A percentile compares a stretch with the other conserved stretches of the same genome.
Conservation (phyloP, 2,888 invertebrate genomes). For the Eretmocerus hayati region DNA sequence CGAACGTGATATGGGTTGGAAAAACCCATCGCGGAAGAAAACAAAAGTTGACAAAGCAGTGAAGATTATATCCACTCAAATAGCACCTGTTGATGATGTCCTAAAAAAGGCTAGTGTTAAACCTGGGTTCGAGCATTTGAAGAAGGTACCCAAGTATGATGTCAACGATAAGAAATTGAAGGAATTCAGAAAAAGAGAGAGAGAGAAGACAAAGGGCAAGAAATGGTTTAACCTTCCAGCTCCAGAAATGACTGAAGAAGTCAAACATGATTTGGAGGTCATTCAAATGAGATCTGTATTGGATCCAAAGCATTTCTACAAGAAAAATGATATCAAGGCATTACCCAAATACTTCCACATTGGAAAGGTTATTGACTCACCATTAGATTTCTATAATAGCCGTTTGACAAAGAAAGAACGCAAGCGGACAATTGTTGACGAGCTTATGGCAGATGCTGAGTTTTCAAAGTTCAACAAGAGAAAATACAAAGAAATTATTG, state of each 20-base stretch:
- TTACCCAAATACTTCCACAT: constrained; percentile 89
- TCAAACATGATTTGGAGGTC: constrained; percentile 79
- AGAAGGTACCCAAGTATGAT: constrained; percentile 54
- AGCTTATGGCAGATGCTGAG: constrained; percentile 82
- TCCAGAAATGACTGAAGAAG: constrained; percentile 81
- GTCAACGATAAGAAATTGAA: constrained; percentile 54
- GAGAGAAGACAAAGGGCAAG: constrained; percentile 74
- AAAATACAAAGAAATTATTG: constrained; percentile 71
- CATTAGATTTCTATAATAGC: constrained; percentile 80
- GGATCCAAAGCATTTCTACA: constrained; percentile 92
- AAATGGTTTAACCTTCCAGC: constrained; percentile 87
- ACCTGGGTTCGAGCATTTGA: constrained; percentile 61
- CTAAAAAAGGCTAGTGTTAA: constrained; percentile 58
- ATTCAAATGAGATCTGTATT: constrained; percentile 87
- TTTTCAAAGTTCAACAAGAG: constrained; percentile 75
- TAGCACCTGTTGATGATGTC: constrained; percentile 46
- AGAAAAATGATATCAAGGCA: constrained; percentile 79
- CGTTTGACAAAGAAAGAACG: constrained; percentile 79
- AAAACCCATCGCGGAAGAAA: constrained; percentile 39
- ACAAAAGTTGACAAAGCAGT: constrained; percentile 40
- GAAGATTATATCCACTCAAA: constrained; percentile 46
- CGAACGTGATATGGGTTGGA: constrained; percentile 42
- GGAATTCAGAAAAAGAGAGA: constrained; percentile 58
- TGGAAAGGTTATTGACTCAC: constrained; percentile 75
- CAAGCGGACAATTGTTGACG: constrained; percentile 87